These are phyloP conservation scores for Latheticus oryzae DNA, from an alignment of 2,888 invertebrate genomes.

Conservation along the genomic window DNA sequence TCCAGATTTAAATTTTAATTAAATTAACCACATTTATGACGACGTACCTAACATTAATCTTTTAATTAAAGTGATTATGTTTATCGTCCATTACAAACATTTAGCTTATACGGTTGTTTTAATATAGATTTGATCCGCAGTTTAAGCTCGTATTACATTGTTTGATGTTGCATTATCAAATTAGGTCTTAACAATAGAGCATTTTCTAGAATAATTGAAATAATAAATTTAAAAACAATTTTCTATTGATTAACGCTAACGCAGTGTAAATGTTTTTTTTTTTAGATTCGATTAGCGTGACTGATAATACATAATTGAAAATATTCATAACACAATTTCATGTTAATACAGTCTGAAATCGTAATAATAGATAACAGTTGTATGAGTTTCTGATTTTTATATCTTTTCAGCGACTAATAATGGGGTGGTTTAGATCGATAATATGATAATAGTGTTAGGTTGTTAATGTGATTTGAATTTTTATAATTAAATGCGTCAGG, in stretches of 20 bases:
- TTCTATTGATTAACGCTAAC: background rate
- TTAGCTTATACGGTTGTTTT: slow-evolving; percentile 38
- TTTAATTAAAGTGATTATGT: slow-evolving; percentile 36
- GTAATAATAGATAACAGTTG: slow-evolving; percentile 52
- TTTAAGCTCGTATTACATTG: slow-evolving; percentile 40
- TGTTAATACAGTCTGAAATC: slow-evolving; percentile 48
- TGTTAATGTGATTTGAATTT: background rate
- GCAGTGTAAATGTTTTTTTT: slow-evolving; percentile 31
- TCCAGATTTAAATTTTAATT: no score
- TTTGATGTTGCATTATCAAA: slow-evolving; percentile 41
- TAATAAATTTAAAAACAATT: background rate
- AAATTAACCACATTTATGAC: slow-evolving; percentile 24
- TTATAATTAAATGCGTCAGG: background rate
- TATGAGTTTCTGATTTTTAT: slow-evolving; percentile 51
- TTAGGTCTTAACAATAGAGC: slow-evolving; percentile 29
- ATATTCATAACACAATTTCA: slow-evolving; percentile 52
- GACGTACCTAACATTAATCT: slow-evolving; percentile 24
- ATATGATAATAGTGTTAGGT: background rate
- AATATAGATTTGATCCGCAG: slow-evolving; percentile 40
- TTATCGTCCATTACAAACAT: slow-evolving; percentile 32
- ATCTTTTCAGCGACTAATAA: background rate
- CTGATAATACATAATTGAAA: slow-evolving; percentile 56
- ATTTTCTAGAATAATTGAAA: no score
- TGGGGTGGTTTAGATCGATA: no score
- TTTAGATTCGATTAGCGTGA: slow-evolving; percentile 54